A percentile compares a stretch with the other conserved stretches of the same genome.
Conservation (phyloP, 1,140 invertebrate genomes). For the Polyergus mexicanus region DNA sequence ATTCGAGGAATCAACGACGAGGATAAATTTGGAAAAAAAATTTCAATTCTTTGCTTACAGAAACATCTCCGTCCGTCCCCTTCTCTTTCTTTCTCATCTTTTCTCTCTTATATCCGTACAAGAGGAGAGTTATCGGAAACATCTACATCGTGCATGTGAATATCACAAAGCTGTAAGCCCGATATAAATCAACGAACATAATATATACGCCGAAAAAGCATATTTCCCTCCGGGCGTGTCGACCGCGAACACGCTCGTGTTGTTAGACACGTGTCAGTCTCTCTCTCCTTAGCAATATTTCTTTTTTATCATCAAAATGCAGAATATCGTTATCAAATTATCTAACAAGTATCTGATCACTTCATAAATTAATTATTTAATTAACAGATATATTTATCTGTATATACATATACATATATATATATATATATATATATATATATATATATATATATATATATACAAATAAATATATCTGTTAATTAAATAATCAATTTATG, state of each 20-base stretch:
- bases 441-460: too few relatives aligned
- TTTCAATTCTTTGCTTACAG: slow-evolving; percentile 14
- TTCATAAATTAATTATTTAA: neutral
- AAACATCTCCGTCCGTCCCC: neutral
- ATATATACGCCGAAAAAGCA: slow-evolving; percentile 49
- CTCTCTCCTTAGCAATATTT: neutral
- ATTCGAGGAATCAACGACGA: slow-evolving; percentile 34
- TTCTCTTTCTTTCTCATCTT: neutral
- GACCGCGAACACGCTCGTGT: slow-evolving; percentile 38
- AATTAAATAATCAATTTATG: slow-evolving; percentile 1
- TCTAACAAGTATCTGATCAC: neutral
- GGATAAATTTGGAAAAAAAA: slow-evolving; percentile 42
- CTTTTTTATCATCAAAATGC: neutral
- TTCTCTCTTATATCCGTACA: neutral
- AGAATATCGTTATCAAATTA: neutral
- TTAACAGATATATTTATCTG: neutral
- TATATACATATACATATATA: too few relatives aligned
- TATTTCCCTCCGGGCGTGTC: slow-evolving; percentile 43
- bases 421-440: too few relatives aligned
- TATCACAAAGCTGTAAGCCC: slow-evolving; percentile 42
- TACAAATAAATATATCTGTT: too few relatives aligned
- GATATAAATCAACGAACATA: slow-evolving; percentile 56
- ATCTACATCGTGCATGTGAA: slow-evolving; percentile 47
- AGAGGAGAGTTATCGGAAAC: slow-evolving; percentile 41
- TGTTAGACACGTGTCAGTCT: slow-evolving; percentile 51